Base-by-base conservation (phyloP, 1,140 invertebrate species). In the Trachelipus rathkii region DNA sequence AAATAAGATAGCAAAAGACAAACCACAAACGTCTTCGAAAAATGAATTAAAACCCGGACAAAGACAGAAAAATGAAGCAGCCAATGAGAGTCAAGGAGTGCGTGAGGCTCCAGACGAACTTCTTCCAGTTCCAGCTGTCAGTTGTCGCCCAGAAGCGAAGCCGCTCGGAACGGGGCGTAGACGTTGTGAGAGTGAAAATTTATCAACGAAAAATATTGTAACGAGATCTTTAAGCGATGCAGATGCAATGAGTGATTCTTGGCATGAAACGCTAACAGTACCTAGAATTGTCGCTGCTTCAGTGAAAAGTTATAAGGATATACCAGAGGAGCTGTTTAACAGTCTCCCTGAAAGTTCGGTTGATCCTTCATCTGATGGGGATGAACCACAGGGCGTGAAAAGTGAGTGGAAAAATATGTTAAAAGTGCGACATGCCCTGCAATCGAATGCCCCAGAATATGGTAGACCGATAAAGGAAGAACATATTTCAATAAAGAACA, bases 311-410 rank as follows among this genome's bases (percentile, higher is more conserved):
- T 76, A 71, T 44, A 72, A 45, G 15, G 74, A 76, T 50, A 76
- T 76, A 11, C 74, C 74, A 8, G 67, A 76, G 43, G 74, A 76
- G 11, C 45, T 76, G 4, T 76, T 76, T 21, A 53, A 76, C 68
- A 76, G 74, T 44, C 46, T 76, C 24, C 74, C 74, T 6, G 74
- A 76, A 68, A 71, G 67, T 44, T 76, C 74, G 7, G 74, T 76
- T 9, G 74, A 76, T 53, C 74, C 74, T 2, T n/a, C 46, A 13
- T 23, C 24, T 1, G 67, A 44, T 67, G 60, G 45, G 10, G 23
- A n/a, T 4, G 10, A 44, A 44, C 23, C 9, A 45, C 10, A 43
- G 9, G 19, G 46, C 45, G n/a, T 15, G 23, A 19, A 44, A 67
- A 66, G 60, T 24, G 60, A 68, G 44, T 10, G 69, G 69, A 24